Base-by-base conservation (phyloP, 2,797 vertebrate species). In the Bovichtus variegatus region DNA sequence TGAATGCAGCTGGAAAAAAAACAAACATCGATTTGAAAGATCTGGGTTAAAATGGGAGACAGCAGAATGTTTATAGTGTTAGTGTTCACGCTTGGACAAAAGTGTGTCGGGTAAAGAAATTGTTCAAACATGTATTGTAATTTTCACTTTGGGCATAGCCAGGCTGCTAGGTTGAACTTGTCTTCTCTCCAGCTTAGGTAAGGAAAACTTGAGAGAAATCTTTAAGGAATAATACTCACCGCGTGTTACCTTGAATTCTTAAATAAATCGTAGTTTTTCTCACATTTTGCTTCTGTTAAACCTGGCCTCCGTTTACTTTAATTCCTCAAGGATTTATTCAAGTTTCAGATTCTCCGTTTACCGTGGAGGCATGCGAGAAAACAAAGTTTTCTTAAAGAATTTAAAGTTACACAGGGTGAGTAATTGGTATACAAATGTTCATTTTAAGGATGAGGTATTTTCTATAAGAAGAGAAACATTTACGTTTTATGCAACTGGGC, bases 401-500 rank as follows among this genome's bases (percentile, higher is more conserved):
- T 34, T 31, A 34, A 34, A 31, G 31, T 34, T 34, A 34, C 31
- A 34, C 31, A 34, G 31, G 31, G 31, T 8, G 31, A 34, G 31
- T 34, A 34, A 34, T 34, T 34, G 31, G 31, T 7, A 31, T 6
- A 6, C 31, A 31, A 31, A 6, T 31, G 31, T 6, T 31, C 31
- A 31, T 31, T 31, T 31, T 31, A 31, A 31, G 31, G 31, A 34
- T 9, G 8, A 34, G 34, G 31, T 9, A 34, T 34, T 34, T n/a
- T 31, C 31, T 34, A 41, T 31, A 9, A 60, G 12, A 72, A 31
- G 7, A 54, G 77, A 57, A 82, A 63, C 50, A 63, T 71, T 55
- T 27, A 61, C 19, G 38, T 76, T 68, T 65, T 54, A 83, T 76
- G 51, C 46, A 67, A 46, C 77, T 21, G 34, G 41, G 71, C 57